Evolutionary conservation across 2,888 invertebrate species (phyloP).

Genomic region (Hartigia nigra): DNA sequence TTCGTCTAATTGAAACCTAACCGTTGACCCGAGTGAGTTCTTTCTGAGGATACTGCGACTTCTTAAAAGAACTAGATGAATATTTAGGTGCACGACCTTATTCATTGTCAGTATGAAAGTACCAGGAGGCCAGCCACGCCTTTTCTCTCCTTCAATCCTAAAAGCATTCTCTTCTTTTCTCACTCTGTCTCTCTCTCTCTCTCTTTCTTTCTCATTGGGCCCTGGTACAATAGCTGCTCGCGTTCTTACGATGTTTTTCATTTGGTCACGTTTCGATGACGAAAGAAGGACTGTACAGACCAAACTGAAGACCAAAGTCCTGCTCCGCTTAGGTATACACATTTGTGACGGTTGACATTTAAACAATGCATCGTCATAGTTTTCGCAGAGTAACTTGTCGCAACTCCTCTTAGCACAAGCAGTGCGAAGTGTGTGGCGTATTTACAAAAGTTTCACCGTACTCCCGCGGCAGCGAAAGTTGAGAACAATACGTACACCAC

Average conservation of each 20-base stretch:
- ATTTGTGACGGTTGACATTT: neutral
- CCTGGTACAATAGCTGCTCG: slow-evolving; percentile 19
- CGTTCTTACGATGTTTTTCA: slow-evolving; percentile 24
- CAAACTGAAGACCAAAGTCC: neutral
- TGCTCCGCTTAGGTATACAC: neutral
- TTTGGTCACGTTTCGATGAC: slow-evolving; percentile 25
- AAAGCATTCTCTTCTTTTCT: neutral
- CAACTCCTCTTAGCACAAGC: neutral
- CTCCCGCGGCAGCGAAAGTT: neutral
- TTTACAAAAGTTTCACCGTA: neutral
- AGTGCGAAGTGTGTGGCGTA: neutral
- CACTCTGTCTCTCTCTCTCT: slow-evolving; percentile 7
- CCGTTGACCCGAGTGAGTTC: neutral
- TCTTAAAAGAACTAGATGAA: neutral
- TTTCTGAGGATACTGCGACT: neutral
- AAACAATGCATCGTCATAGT: neutral
- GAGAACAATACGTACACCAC: neutral
- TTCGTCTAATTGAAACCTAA: neutral
- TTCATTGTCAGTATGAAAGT: neutral
- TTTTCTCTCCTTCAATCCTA: slow-evolving; percentile 12
- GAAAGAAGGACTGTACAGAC: slow-evolving; percentile 9
- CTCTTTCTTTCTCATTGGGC: neutral
- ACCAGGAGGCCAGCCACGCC: neutral
- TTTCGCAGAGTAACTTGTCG: neutral
- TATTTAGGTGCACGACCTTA: neutral